These are phyloP conservation scores for Pachycephala philippinensis DNA, from an alignment of 2,113 vertebrate species.

Conservation along the genomic window DNA sequence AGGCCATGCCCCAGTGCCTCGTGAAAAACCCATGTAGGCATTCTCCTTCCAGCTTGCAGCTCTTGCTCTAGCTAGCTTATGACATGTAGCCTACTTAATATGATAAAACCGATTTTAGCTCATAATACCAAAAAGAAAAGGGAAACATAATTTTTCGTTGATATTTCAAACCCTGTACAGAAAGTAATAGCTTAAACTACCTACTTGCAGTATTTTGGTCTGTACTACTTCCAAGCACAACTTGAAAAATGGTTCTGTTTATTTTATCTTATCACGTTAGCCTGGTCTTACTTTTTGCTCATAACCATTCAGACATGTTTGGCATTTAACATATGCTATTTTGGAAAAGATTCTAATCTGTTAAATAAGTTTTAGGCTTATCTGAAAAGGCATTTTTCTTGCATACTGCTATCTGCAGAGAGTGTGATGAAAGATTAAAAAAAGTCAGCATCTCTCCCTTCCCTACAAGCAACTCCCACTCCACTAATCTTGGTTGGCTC, in stretches of 20 bases:
- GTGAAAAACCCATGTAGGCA: not conserved
- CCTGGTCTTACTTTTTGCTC: conserved; percentile 34
- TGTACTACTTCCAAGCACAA: not conserved
- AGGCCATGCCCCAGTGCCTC: not conserved
- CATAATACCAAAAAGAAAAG: not conserved
- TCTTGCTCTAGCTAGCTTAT: not conserved
- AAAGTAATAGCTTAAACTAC: not conserved
- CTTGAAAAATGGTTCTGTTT: conserved; percentile 47
- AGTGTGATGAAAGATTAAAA: conserved; percentile 14
- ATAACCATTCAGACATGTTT: conserved; percentile 12
- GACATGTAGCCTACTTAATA: not conserved
- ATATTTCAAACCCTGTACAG: not conserved
- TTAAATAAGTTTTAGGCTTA: conserved; percentile 65
- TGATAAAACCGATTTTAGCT: not conserved
- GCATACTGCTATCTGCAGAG: conserved; percentile 32
- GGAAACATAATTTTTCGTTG: not conserved
- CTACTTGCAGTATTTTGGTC: not conserved
- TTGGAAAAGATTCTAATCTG: conserved; percentile 52
- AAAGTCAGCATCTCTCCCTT: not conserved
- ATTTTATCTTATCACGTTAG: conserved; percentile 55
- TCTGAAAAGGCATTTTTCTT: conserved; percentile 56
- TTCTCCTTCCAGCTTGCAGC: not conserved
- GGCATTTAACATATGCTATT: conserved; percentile 52
- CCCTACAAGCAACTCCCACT: not conserved
- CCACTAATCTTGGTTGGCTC: not conserved